phyloP scores from a whole-genome alignment of 2,888 invertebrate species.

The Euspilapteryx auroguttella region DNA sequence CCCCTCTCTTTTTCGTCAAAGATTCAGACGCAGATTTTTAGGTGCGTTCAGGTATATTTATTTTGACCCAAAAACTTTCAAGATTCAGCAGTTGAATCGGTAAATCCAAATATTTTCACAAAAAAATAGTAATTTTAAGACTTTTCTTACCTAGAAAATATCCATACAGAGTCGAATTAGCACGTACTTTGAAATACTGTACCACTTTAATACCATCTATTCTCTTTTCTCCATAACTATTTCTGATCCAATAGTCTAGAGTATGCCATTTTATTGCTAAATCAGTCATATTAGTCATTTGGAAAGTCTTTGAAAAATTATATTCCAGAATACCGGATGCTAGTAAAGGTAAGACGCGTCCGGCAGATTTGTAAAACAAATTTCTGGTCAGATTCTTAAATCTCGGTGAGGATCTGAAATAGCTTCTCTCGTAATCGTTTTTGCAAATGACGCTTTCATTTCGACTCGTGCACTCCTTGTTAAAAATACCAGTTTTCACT shows the following conservation, averaged over 20 bases:
- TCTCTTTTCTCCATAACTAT: background rate
- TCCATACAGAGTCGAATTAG: constrained; percentile 37
- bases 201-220: constrained; percentile 16
- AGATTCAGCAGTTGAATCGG: too few relatives aligned
- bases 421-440: constrained; percentile 23
- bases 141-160: constrained; percentile 35
- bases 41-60: too few relatives aligned
- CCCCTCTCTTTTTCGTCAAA: too few relatives aligned
- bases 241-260: background rate
- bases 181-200: constrained; percentile 43
- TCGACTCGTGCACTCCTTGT: constrained; percentile 5
- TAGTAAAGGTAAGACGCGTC: constrained; percentile 17
- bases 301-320: constrained; percentile 26
- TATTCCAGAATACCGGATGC: constrained; percentile 23
- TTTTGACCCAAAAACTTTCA: too few relatives aligned
- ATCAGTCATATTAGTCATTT: constrained; percentile 25
- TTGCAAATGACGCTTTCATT: constrained; percentile 11
- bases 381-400: constrained; percentile 26
- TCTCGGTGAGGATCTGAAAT: constrained; percentile 25
- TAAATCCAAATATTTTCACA: too few relatives aligned
- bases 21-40: too few relatives aligned
- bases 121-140: too few relatives aligned
- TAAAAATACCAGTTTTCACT: constrained; percentile 1
- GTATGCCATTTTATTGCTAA: constrained; percentile 9
- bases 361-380: constrained; percentile 17